Evolutionary conservation across 2,888 invertebrate genomes (phyloP).

Genomic region (Oscheius sp.): DNA sequence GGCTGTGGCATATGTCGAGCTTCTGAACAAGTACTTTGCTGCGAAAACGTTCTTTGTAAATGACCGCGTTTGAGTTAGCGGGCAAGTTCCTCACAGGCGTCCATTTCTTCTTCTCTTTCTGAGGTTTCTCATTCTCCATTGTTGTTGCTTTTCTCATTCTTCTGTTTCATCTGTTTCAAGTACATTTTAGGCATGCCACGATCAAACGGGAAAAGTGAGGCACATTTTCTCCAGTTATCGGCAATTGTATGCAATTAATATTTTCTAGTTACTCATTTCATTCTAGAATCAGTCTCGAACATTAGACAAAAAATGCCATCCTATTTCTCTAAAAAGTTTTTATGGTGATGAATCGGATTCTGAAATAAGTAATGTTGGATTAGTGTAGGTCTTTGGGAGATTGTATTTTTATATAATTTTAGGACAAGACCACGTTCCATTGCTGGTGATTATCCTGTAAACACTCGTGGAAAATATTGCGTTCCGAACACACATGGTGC

Average conservation of each 20-base stretch:
- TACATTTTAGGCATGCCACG: constrained; percentile 25
- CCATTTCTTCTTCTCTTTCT: neutral
- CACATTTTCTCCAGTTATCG: constrained; percentile 21
- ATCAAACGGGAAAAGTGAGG: constrained; percentile 6
- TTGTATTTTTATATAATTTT: no score
- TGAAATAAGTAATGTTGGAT: constrained; percentile 1
- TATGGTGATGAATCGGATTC: constrained; percentile 32
- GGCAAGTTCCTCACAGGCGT: neutral
- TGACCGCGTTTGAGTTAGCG: neutral
- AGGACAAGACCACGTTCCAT: constrained; percentile 29
- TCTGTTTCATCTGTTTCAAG: no score
- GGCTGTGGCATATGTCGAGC: no score
- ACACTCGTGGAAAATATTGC: constrained; percentile 25
- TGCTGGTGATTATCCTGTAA: constrained; percentile 35
- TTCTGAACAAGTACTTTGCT: no score
- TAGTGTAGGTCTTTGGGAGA: constrained; percentile 15
- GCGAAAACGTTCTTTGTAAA: no score
- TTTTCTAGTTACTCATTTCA: neutral
- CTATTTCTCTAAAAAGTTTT: constrained; percentile 27
- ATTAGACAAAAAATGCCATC: constrained; percentile 9
- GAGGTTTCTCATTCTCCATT: neutral
- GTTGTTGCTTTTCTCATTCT: neutral
- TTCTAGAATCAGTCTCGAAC: constrained; percentile 29
- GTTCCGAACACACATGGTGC: constrained; percentile 9
- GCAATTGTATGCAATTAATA: neutral